Base-by-base conservation (phyloP, 2,888 invertebrate species). In the Mimumesa dahlbomi region DNA sequence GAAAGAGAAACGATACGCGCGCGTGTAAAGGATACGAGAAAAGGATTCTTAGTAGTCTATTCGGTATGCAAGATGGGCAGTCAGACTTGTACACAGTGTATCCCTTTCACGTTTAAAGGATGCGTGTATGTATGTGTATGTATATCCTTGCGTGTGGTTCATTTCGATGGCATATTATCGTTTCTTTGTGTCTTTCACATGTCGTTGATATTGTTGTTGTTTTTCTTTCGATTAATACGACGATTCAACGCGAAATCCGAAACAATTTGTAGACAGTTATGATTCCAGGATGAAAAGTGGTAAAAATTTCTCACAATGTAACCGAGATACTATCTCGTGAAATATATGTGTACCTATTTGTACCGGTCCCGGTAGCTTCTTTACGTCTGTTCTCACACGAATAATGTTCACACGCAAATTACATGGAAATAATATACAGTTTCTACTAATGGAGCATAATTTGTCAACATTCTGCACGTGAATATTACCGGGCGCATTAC, bases 1-100 rank as follows among this genome's bases (percentile, higher is more conserved):
- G 61, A 59, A 63, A 68, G 48, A 43, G 50, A 34, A 63, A 50
- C 46, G 53, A 53, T 66, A 49, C 48, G 59, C 42, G 66, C 72
- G 68, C 73, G 77, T 75, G 73, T 74, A 75, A 71, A 77, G 77
- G 72, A 82, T 79, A 75, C 70, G 68, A 70, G 73, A 75, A 74
- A 77, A 77, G 77, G 77, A 81, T 84, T 84, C 82, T 79, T 74
- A 75, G 79, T 82, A 77, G 77, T 83, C 79, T 69, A 83, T 76
- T 85, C 76, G 70, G 82, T 84, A 84, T 84, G 81, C 84, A 77
- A 69, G 80, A 80, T 82, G 74, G 62, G 73, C 77, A 74, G 73
- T 54, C 77, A 71, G 68, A 61, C 77, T 75, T 73, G 73, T 79
- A 79, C 59, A 63, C 75, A 65, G 68, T 67, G 75, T 61, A 67